Evolutionary conservation across 92 coral and sea anemone species (phyloP).

Genomic region (Parazoanthus swiftii): DNA sequence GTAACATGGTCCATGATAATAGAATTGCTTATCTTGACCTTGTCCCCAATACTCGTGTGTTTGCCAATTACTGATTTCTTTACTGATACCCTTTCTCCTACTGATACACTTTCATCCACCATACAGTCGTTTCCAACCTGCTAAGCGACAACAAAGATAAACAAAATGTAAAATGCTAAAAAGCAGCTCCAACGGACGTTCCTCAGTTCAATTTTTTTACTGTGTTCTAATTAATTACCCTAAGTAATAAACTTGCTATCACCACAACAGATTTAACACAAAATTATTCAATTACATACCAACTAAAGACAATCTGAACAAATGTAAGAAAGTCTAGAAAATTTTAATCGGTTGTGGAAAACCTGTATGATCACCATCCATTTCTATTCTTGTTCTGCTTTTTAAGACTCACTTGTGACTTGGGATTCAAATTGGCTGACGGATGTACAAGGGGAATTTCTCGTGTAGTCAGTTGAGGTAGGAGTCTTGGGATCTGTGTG

Average conservation of each 20-base stretch:
- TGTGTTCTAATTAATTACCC: no score
- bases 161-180: neutral
- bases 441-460: slow-evolving; percentile 86
- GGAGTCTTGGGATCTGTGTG: slow-evolving; percentile 77
- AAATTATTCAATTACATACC: neutral
- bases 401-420: slow-evolving; percentile 77
- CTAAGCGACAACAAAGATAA: neutral
- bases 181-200: neutral
- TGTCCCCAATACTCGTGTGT: slow-evolving; percentile 93
- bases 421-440: slow-evolving; percentile 76
- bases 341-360: neutral
- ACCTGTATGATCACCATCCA: neutral
- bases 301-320: neutral
- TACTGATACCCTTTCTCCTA: slow-evolving; percentile 93
- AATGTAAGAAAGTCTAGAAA: neutral
- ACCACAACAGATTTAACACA: no score
- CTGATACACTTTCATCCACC: slow-evolving; percentile 92
- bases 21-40: slow-evolving; percentile 92
- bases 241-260: neutral
- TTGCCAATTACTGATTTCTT: slow-evolving; percentile 96
- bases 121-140: slow-evolving; percentile 97
- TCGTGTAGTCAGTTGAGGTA: slow-evolving; percentile 69
- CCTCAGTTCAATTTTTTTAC: neutral
- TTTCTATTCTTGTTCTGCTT: neutral
- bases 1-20: slow-evolving; percentile 99